phyloP scores from a whole-genome alignment of 2,113 vertebrate species.

The Anguilla japonica region DNA sequence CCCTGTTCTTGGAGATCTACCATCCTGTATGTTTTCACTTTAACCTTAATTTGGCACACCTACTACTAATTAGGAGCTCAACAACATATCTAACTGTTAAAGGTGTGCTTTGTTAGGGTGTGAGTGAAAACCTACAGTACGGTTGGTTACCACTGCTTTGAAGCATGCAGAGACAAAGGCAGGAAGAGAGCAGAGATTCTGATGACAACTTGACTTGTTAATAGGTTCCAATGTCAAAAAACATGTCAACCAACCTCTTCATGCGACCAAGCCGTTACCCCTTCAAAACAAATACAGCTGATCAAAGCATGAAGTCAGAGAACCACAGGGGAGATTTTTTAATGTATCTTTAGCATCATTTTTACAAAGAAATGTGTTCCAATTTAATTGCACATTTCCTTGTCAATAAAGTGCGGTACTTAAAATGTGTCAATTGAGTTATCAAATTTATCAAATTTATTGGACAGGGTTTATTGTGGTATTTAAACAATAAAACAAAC shows the following conservation, averaged over 20 bases:
- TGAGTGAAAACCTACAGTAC: too few species aligned
- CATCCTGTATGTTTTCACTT: too few species aligned
- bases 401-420: constrained; percentile 28
- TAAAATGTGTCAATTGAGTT: constrained; percentile 10
- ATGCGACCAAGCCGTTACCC: not conserved
- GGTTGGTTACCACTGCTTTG: not conserved
- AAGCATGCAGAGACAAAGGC: constrained; percentile 35
- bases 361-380: not conserved
- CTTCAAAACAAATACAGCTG: constrained; percentile 8
- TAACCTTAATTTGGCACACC: too few species aligned
- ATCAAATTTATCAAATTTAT: not conserved
- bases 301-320: constrained; percentile 5
- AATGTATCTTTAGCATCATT: not conserved
- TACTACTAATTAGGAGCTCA: too few species aligned
- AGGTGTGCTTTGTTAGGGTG: too few species aligned
- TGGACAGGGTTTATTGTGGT: not conserved
- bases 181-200: constrained; percentile 37
- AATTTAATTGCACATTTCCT: constrained; percentile 24
- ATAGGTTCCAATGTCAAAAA: constrained; percentile 53
- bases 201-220: constrained; percentile 50
- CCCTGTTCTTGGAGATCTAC: too few species aligned
- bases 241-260: constrained; percentile 56
- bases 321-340: not conserved
- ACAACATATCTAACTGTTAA: too few species aligned
- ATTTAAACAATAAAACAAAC: constrained; percentile 9